Evolutionary conservation across 1,140 invertebrate species (phyloP), one percentile per base, ranked within the genome.

Genomic region (Melanaphis sacchari): DNA sequence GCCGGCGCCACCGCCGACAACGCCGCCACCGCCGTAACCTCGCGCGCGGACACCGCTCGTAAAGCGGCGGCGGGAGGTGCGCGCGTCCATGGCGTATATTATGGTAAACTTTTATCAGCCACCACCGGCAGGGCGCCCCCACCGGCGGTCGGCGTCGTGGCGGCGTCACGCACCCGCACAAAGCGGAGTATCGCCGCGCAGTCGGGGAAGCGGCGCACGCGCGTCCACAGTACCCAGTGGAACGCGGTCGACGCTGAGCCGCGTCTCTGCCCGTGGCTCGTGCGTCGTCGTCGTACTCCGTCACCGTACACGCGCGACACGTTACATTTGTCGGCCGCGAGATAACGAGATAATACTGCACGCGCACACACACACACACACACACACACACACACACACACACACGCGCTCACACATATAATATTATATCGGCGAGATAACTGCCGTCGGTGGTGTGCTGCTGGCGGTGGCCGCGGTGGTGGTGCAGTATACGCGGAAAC

Each of bases 51-150:
- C 59, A 76, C 59, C 59, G 31, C 59, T 76, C 59, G 59, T n/a
- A 41, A 31, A 8, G 18, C 18, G 54, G 90, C 41, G 90, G 59
- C 40, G 18, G 59, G 40, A 36, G 24, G 81, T 22, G 18, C 52
- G 54, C 43, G 66, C 90, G 38, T 21, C 90, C 59, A 66, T 91
- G 46, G 40, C 54, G 90, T 91, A 91, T 76, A 52, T 15, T 49
- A 84, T 40, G 81, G 90, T 91, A 92, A 92, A 81, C 90, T 92
- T 92, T 92, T 92, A 92, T 92, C 90, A 92, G 90, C 91, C 91
- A 46, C 91, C 76, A 41, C 40, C 90, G 52, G 38, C 54, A 26
- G 38, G 90, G 87, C 87, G 36, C 36, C 49, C 49, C 46, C 87
- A 54, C n/a, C 90, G 59, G 38, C 38, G 52, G 66, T 40, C 54